These are phyloP conservation scores for Petrocephalus sullivani DNA, from an alignment of 2,797 vertebrate genomes.

Conservation along the genomic window DNA sequence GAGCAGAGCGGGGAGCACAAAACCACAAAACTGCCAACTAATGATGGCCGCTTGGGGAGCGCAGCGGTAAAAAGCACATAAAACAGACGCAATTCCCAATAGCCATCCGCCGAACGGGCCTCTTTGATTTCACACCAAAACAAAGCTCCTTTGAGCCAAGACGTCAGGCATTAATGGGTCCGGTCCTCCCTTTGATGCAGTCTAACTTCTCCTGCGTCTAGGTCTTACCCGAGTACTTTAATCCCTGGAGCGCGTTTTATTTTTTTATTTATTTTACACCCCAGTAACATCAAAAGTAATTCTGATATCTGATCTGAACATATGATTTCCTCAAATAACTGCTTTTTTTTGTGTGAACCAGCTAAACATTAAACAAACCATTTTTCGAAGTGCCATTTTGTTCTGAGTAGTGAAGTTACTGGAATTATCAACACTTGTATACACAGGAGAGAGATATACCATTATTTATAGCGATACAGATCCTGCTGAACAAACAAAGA, in stretches of 20 bases:
- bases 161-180: background rate
- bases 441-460: background rate
- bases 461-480: background rate
- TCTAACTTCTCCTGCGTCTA: background rate
- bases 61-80: background rate
- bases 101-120: background rate
- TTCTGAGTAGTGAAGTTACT: background rate
- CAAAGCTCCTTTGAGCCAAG: conserved; percentile 12
- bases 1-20: background rate
- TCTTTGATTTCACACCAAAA: conserved; percentile 11
- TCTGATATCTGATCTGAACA: conserved; percentile 4
- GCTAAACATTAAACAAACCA: background rate
- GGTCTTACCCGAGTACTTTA: background rate
- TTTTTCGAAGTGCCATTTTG: background rate
- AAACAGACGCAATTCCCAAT: background rate
- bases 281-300: conserved; percentile 8
- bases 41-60: background rate
- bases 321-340: conserved; percentile 3
- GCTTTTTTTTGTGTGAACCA: background rate
- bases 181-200: background rate
- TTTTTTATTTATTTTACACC: background rate
- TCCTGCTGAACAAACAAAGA: background rate
- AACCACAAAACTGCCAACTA: background rate
- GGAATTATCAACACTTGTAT: background rate
- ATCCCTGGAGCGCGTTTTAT: background rate